Conservation (phyloP, 2,113 vertebrate genomes). For the Laticauda colubrina region DNA sequence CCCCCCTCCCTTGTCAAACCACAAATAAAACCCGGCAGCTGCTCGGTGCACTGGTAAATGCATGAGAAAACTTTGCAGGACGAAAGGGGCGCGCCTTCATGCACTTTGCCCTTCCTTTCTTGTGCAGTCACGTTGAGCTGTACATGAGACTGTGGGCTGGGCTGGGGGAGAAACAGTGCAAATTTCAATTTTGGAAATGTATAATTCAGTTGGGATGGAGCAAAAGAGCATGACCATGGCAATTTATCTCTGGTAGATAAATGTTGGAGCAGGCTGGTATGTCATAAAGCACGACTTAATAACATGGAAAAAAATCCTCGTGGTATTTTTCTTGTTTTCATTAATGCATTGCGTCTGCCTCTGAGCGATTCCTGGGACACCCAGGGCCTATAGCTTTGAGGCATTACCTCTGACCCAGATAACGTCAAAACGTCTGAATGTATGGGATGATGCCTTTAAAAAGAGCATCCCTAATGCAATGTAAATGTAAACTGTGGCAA, state of each 20-base stretch:
- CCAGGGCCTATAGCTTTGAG: constrained; percentile 69
- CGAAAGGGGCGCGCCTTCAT: constrained; percentile 55
- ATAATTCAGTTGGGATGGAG: constrained; percentile 60
- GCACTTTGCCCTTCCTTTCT: constrained; percentile 58
- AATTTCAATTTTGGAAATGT: constrained; percentile 75
- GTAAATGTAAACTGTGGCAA: constrained; percentile 74
- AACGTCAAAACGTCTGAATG: constrained; percentile 74
- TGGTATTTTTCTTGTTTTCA: constrained; percentile 51
- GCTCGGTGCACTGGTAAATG: constrained; percentile 63
- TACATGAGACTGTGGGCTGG: constrained; percentile 31
- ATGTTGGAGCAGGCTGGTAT: constrained; percentile 70
- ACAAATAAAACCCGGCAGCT: constrained; percentile 64
- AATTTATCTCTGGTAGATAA: constrained; percentile 72
- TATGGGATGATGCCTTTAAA: constrained; percentile 66
- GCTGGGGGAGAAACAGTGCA: constrained; percentile 52
- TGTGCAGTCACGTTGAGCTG: constrained; percentile 59
- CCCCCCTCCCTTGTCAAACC: constrained; percentile 62
- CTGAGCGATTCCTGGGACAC: constrained; percentile 57
- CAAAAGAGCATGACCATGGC: constrained; percentile 64
- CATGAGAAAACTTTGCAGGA: constrained; percentile 51
- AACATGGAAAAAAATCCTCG: constrained; percentile 52
- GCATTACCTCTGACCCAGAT: constrained; percentile 75
- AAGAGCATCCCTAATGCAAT: constrained; percentile 78
- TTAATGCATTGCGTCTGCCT: constrained; percentile 63
- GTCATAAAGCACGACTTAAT: constrained; percentile 72